These are phyloP conservation scores for Orthonychiurus folsomi DNA, from an alignment of 2,888 invertebrate genomes.

Conservation along the genomic window DNA sequence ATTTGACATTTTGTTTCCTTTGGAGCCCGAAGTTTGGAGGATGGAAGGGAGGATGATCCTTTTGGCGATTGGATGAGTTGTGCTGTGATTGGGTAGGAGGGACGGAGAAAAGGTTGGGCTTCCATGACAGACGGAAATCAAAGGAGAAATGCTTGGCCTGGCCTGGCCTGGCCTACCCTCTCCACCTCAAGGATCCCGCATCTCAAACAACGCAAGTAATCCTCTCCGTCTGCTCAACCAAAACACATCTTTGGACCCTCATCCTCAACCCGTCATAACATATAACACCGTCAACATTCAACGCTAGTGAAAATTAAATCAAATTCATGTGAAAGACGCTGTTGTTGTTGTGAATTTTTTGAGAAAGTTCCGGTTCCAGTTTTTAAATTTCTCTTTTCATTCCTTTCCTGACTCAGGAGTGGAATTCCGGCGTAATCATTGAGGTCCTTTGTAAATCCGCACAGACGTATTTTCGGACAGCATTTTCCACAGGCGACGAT, in stretches of 20 bases:
- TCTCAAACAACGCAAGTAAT: too few species aligned
- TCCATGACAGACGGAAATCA: conserved; percentile 20
- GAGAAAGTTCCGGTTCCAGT: neutral
- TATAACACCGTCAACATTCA: too few species aligned
- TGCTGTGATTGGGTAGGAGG: conserved; percentile 31
- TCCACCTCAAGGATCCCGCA: neutral
- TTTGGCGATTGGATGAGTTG: neutral
- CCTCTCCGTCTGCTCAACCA: neutral
- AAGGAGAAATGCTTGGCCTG: conserved; percentile 30
- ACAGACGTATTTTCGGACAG: neutral
- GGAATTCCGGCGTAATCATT: neutral
- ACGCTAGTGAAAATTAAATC: neutral
- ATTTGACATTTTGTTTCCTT: neutral
- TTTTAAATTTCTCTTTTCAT: neutral
- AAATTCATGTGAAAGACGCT: too few species aligned
- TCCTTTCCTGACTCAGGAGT: neutral
- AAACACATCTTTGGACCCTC: neutral
- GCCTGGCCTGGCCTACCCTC: too few species aligned
- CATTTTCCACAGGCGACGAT: neutral
- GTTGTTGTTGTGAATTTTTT: too few species aligned
- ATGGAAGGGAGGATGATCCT: neutral
- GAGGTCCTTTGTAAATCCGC: neutral
- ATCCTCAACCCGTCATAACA: neutral
- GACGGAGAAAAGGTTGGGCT: conserved; percentile 34
- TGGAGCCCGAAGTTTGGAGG: neutral